phyloP scores from a whole-genome alignment of 1,140 invertebrate species.

The Thrips palmi region DNA sequence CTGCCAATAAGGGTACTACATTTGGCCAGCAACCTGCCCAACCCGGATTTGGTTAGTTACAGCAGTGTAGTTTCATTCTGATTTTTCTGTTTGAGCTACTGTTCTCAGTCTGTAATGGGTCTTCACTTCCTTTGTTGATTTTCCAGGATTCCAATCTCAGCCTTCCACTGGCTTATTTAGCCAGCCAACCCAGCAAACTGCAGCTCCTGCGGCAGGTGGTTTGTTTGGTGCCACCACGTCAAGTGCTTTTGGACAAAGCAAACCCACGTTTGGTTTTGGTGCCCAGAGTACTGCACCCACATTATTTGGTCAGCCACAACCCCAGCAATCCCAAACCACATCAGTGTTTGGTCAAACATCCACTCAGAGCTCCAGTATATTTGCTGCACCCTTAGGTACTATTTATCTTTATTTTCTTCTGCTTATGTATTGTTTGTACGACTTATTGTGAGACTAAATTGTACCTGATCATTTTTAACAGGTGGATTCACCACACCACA shows the following conservation, averaged over 20 bases:
- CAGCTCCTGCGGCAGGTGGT: conserved; percentile 24
- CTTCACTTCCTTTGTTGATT: conserved; percentile 7
- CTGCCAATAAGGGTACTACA: conserved; percentile 23
- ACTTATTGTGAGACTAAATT: too few species aligned
- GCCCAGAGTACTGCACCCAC: conserved; percentile 24
- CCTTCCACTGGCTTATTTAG: conserved; percentile 16
- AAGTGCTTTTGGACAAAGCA: conserved; percentile 40
- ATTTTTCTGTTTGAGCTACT: neutral
- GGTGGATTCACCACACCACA: conserved; percentile 19
- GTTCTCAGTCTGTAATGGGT: neutral
- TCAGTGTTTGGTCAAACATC: conserved; percentile 40
- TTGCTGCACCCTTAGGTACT: conserved; percentile 39
- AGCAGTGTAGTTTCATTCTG: neutral
- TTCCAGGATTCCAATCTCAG: conserved; percentile 4
- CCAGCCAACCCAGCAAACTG: conserved; percentile 16
- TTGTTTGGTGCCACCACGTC: conserved; percentile 32
- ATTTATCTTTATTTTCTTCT: conserved; percentile 22
- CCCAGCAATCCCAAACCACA: conserved; percentile 25
- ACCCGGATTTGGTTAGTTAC: conserved; percentile 16
- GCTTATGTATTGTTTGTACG: too few species aligned
- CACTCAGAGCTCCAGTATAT: conserved; percentile 26
- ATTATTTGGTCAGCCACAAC: conserved; percentile 32
- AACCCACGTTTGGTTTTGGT: conserved; percentile 33
- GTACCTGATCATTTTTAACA: too few species aligned
- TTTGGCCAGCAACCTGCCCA: conserved; percentile 19